Conservation (phyloP, 2,797 vertebrate species). For the Cryptoblepharus egeriae region DNA sequence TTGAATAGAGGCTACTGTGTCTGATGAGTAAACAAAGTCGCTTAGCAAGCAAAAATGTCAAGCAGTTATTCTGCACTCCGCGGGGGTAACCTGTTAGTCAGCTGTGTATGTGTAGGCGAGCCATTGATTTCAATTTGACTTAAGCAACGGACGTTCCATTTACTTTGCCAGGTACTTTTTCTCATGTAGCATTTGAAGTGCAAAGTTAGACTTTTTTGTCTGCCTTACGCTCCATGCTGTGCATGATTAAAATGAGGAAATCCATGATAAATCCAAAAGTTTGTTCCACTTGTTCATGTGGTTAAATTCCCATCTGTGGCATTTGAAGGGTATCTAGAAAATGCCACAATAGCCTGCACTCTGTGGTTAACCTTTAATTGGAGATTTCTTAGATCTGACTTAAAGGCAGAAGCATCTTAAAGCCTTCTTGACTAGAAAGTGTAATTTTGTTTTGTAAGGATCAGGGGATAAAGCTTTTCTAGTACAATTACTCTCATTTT, state of each 20-base stretch:
- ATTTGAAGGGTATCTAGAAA: conserved; percentile 52
- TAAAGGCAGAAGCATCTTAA: conserved; percentile 57
- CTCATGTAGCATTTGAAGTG: conserved; percentile 41
- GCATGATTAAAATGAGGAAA: conserved; percentile 64
- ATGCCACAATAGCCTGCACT: conserved; percentile 12
- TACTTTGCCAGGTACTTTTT: conserved; percentile 47
- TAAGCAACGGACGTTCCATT: conserved; percentile 48
- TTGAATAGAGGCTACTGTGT: not conserved
- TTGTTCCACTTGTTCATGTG: conserved; percentile 35
- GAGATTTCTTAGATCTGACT: conserved; percentile 58
- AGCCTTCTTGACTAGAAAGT: conserved; percentile 44
- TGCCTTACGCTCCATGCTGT: conserved; percentile 45
- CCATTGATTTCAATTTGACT: conserved; percentile 27
- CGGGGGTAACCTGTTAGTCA: conserved; percentile 55
- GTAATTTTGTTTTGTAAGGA: conserved; percentile 52
- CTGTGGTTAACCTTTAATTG: conserved; percentile 56
- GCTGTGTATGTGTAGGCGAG: not conserved
- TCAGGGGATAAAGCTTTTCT: conserved; percentile 54
- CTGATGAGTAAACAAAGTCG: not conserved
- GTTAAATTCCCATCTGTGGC: conserved; percentile 38
- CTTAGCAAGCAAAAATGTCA: conserved; percentile 51
- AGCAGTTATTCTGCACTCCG: not conserved
- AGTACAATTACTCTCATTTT: conserved; percentile 28
- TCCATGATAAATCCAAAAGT: conserved; percentile 46
- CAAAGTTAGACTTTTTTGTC: conserved; percentile 29